Evolutionary conservation across 2,888 invertebrate genomes (phyloP), one percentile per base, ranked within the genome.

Genomic region (Himalopsyche anomala): DNA sequence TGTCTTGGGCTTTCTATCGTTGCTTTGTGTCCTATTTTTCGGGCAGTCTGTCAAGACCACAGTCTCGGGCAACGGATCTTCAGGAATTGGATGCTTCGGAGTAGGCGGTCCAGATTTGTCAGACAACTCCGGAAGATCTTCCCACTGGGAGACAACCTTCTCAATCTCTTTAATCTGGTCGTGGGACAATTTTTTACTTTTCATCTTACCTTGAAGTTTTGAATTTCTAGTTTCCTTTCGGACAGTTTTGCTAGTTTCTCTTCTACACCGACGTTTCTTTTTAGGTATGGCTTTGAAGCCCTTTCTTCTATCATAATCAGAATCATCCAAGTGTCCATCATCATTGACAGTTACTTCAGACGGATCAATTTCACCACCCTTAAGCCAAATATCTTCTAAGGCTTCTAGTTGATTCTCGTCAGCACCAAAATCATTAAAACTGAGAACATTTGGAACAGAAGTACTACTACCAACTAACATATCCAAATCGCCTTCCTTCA

Each of bases 351-450:
- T 92, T 0, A 93, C 93, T 88, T 93, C 93, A 0, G 93, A 93
- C 1, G 93, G 93, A 5, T 93, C 96, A 92, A 96, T 96, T 92
- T 96, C 96, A 81, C 96, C 96, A 54, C 96, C 96, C 92, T 96
- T 96, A 15, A 96, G 90, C 96, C 96, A 96, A 89, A 96, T 96
- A 89, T 96, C 96, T 91, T 96, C 96, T 5, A 96, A 91, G 6
- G 94, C 96, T 91, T 96, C 96, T 54, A 96, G 90, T 88, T 96
- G 95, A 80, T 95, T 94, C 89, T 96, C 96, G 90, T 96, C 96
- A 0, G 95, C 95, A 8, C 93, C 93, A 36, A 92, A 90, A 80
- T 92, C 92, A 91, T 89, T 0, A 15, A 36, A 74, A 36, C 12
- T 74, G 38, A 74, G 74, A 74, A 74, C 74, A 36, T 28, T 92